These are phyloP conservation scores for Sebastes fasciatus DNA, from an alignment of 2,113 vertebrate species.

Conservation along the genomic window DNA sequence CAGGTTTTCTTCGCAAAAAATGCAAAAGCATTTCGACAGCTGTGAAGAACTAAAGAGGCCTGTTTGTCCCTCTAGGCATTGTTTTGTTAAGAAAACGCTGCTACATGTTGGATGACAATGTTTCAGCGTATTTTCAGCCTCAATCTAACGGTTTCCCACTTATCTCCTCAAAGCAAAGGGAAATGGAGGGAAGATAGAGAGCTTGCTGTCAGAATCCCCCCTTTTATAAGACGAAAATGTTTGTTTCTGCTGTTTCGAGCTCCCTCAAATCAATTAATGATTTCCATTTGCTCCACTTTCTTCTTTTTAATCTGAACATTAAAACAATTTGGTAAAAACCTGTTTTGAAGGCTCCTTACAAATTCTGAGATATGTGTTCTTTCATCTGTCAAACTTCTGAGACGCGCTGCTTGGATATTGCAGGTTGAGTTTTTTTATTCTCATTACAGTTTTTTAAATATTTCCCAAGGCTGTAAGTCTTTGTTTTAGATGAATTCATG, in stretches of 20 bases:
- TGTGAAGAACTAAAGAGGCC: constrained; percentile 76
- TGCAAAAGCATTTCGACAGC: constrained; percentile 78
- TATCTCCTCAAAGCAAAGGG: constrained; percentile 75
- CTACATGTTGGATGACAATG: constrained; percentile 62
- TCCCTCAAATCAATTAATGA: constrained; percentile 80
- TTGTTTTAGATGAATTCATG: constrained; percentile 73
- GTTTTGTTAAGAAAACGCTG: constrained; percentile 69
- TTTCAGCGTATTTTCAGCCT: constrained; percentile 72
- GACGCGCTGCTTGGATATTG: constrained; percentile 56
- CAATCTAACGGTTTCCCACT: constrained; percentile 63
- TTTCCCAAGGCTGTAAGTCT: constrained; percentile 58
- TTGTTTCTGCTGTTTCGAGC: constrained; percentile 71
- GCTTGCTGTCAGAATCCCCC: constrained; percentile 63
- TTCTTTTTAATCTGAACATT: constrained; percentile 76
- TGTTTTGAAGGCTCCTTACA: constrained; percentile 73
- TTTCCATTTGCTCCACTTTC: constrained; percentile 71
- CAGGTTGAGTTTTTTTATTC: constrained; percentile 72
- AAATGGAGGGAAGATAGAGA: constrained; percentile 66
- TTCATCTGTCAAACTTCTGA: constrained; percentile 80
- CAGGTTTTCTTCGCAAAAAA: constrained; percentile 69
- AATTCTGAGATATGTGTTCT: constrained; percentile 67
- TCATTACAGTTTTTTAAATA: constrained; percentile 66
- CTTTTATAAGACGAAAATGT: constrained; percentile 57
- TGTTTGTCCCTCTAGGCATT: constrained; percentile 76
- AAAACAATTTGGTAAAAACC: constrained; percentile 74